Base-by-base conservation (phyloP, 2,888 invertebrate genomes). In the Tetanocera ferruginea region DNA sequence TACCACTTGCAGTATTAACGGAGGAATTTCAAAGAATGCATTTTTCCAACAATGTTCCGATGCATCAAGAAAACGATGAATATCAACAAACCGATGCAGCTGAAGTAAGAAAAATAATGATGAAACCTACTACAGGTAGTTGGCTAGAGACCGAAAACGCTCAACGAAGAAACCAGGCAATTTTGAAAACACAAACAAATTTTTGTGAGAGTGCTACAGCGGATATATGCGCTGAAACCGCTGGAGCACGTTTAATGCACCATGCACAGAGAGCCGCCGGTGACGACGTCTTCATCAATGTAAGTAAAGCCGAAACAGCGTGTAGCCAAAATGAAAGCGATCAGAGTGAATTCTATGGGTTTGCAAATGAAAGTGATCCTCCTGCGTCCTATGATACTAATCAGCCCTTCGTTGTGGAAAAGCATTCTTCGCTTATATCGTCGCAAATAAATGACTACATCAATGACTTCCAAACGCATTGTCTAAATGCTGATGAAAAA, bases 401-500 rank as follows among this genome's bases (percentile, higher is more conserved):
- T 25, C 25, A 49, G 49, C 51, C 52, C 4, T 52, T 34, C 0
- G 17, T 14, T 60, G 17, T 52, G 3, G 34, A 51, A 51, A 51
- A 57, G 28, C 23, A 28, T 8, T 25, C 64, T 8, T 57, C 49
- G 5, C 23, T 34, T 0, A 28, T 76, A 31, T 73, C 75, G 4
- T 67, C 83, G 8, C 83, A 83, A 79, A 80, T 83, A 74, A 76
- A 83, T 81, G 87, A 88, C 62, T 87, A 88, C 37, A 81, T 87
- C 60, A 87, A 86, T 72, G 88, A 87, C 49, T 86, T 87, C 19
- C 83, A 87, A 78, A 84, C 83, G 49, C 85, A 87, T 60, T 87
- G 87, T 64, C 83, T 83, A 72, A 60, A 81, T 14, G 76, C 78
- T 73, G 23, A 72, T 70, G 62, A 71, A 34, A 17, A 80, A 19